phyloP scores from a whole-genome alignment of 1,140 invertebrate species.

The Achroia grisella region DNA sequence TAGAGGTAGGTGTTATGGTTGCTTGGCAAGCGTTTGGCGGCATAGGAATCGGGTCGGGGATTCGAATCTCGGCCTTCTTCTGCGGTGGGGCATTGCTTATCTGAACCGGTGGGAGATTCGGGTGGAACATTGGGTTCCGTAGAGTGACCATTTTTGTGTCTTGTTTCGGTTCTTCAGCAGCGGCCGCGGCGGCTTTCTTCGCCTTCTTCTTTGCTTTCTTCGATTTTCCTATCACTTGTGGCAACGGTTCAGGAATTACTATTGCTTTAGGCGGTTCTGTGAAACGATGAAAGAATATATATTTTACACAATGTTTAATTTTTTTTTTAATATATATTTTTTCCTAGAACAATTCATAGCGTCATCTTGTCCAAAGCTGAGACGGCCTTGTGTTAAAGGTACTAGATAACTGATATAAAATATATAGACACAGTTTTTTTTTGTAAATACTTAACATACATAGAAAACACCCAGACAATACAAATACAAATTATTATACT shows the following conservation, averaged over 20 bases:
- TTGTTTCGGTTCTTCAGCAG: conserved; percentile 19
- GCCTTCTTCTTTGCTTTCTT: conserved; percentile 67
- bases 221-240: conserved; percentile 33
- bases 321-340: too few species aligned
- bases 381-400: too few species aligned
- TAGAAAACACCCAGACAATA: too few species aligned
- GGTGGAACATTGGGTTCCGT: conserved; percentile 82
- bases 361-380: too few species aligned
- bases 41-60: conserved; percentile 67
- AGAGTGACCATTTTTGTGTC: conserved; percentile 82
- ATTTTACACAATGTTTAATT: too few species aligned
- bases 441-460: too few species aligned
- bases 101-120: conserved; percentile 53
- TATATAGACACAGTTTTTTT: too few species aligned
- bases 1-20: conserved; percentile 66
- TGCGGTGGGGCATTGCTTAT: conserved; percentile 70
- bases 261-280: conserved; percentile 53
- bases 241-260: conserved; percentile 35
- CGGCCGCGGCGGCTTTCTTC: conserved; percentile 42
- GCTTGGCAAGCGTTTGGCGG: conserved; percentile 65
- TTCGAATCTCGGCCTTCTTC: conserved; percentile 59
- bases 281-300: too few species aligned
- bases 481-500: too few species aligned
- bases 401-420: too few species aligned
- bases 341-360: too few species aligned